These are phyloP conservation scores for Epinephelus coioides DNA, from an alignment of 2,797 vertebrate genomes.

Conservation along the genomic window DNA sequence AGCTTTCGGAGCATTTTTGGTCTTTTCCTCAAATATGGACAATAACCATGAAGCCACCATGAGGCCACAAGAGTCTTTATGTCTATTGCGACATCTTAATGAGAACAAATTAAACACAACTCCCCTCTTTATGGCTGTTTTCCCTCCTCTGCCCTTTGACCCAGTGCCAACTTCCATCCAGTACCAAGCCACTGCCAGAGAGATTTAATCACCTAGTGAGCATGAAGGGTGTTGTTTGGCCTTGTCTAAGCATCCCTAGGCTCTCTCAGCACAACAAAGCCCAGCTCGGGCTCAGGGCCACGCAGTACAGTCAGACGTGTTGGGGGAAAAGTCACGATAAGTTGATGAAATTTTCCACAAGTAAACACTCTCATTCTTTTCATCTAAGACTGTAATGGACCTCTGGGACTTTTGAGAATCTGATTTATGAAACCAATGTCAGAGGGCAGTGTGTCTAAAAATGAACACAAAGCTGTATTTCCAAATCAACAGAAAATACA, in stretches of 20 bases:
- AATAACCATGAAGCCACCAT: neutral
- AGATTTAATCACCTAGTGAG: slow-evolving; percentile 47
- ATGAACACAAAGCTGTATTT: neutral
- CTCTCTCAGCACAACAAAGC: slow-evolving; percentile 42
- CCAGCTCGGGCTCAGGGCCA: slow-evolving; percentile 8
- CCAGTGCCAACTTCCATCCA: slow-evolving; percentile 9
- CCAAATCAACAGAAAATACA: slow-evolving; percentile 5
- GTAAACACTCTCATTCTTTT: slow-evolving; percentile 20
- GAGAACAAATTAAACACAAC: neutral
- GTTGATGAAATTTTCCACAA: slow-evolving; percentile 32
- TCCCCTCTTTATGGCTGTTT: neutral
- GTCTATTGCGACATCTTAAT: neutral
- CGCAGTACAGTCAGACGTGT: neutral
- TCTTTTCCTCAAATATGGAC: neutral
- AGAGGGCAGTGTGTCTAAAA: slow-evolving; percentile 2
- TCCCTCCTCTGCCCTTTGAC: slow-evolving; percentile 20
- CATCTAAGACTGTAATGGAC: slow-evolving; percentile 4
- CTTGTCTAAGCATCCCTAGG: slow-evolving; percentile 22
- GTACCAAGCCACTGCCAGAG: slow-evolving; percentile 45
- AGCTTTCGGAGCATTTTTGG: neutral
- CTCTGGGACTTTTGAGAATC: neutral
- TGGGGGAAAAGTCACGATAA: slow-evolving; percentile 21
- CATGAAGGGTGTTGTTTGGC: slow-evolving; percentile 41
- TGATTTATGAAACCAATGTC: neutral
- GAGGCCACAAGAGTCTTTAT: neutral